Percentiles rank a stretch among this genome's conserved stretches.
Evolutionary conservation across 2,113 vertebrate genomes (phyloP).

Genomic region (Sinocyclocheilus maitianheensis): DNA sequence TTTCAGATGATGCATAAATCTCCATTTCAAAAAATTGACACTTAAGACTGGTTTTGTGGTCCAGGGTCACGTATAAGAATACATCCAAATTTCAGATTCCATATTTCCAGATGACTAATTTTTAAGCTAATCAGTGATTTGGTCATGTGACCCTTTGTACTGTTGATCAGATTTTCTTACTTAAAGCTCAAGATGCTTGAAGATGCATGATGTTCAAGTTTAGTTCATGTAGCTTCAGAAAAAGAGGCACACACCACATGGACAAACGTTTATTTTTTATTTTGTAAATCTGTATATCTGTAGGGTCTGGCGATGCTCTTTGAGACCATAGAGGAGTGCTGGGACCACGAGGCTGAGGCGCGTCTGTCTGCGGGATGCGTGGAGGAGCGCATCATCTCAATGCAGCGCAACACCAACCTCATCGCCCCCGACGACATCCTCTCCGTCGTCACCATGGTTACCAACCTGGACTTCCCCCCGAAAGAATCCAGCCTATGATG

Average conservation of each 20-base stretch:
- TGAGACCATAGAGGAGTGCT: conserved; percentile 97
- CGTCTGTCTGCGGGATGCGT: conserved; percentile 95
- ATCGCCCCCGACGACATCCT: conserved; percentile 96
- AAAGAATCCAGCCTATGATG: conserved; percentile 99
- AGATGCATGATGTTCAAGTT: not conserved
- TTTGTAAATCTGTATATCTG: not conserved
- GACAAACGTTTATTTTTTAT: not conserved
- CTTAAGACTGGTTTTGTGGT: too few species aligned
- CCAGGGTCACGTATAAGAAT: too few species aligned
- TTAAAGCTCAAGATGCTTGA: not conserved
- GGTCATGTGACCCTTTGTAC: not conserved
- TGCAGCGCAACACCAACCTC: conserved; percentile 92
- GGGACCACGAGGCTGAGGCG: conserved; percentile 98
- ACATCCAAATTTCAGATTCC: not conserved
- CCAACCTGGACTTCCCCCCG: conserved; percentile 97
- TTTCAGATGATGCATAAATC: too few species aligned
- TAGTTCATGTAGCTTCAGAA: not conserved
- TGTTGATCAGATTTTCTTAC: not conserved
- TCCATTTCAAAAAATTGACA: too few species aligned
- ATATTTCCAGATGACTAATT: not conserved
- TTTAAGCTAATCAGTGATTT: not conserved
- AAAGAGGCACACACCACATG: not conserved
- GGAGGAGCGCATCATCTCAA: conserved; percentile 93
- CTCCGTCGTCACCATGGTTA: conserved; percentile 98
- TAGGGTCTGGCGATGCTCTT: conserved; percentile 96